Percentiles rank a stretch among this genome's conserved stretches.
These are phyloP conservation scores for Barnardius zonarius DNA, from an alignment of 2,113 vertebrate genomes.

Conservation along the genomic window DNA sequence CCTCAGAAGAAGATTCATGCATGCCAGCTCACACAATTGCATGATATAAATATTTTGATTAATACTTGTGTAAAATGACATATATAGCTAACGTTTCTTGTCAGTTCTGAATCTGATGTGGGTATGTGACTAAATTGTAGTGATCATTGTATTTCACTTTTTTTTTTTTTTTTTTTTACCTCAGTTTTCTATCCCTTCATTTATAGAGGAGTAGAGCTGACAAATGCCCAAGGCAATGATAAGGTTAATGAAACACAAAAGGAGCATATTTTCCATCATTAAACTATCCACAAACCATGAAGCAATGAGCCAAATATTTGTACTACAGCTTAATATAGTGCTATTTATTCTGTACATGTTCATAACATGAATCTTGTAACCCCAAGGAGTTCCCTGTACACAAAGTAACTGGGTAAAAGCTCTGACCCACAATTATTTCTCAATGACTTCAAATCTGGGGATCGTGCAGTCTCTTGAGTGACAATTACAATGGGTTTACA, in stretches of 20 bases:
- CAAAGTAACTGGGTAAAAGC: neutral
- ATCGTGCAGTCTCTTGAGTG: neutral
- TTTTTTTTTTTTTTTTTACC: neutral
- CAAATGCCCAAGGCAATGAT: neutral
- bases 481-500: neutral
- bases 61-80: neutral
- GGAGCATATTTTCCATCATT: constrained; percentile 8
- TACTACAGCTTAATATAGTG: neutral
- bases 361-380: neutral
- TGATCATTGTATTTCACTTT: neutral
- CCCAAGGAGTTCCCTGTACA: neutral
- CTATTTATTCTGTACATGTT: neutral
- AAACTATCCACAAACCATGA: constrained; percentile 29
- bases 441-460: neutral
- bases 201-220: neutral
- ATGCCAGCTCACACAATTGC: neutral
- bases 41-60: neutral
- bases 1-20: neutral
- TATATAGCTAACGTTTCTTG: neutral
- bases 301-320: constrained; percentile 19
- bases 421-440: neutral
- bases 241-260: constrained; percentile 49
- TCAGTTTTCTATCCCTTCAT: neutral
- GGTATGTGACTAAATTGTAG: neutral
- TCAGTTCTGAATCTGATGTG: neutral